A percentile compares a stretch with the other conserved stretches of the same genome.
These are phyloP conservation scores for Nephrocerus scutellatus DNA, from an alignment of 2,888 invertebrate species.

Conservation along the genomic window DNA sequence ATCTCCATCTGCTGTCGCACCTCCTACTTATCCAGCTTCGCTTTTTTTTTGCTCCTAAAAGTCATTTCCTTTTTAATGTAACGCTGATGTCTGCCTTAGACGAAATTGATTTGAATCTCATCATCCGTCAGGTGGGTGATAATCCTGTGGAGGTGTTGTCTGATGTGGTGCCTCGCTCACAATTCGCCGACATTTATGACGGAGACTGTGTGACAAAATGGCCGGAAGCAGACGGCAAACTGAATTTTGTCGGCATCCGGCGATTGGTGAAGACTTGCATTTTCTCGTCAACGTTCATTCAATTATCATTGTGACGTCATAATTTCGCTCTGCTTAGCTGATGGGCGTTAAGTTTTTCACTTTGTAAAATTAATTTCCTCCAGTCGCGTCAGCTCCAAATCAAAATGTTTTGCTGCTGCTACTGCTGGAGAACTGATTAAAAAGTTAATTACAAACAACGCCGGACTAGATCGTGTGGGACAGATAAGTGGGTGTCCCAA, in stretches of 20 bases:
- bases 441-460: constrained; percentile 9
- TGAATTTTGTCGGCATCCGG: no score
- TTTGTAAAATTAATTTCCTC: constrained; percentile 8
- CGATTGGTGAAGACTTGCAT: constrained; percentile 11
- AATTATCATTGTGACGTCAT: constrained; percentile 12
- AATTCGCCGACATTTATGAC: constrained; percentile 2
- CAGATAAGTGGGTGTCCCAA: no score
- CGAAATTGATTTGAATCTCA: constrained; percentile 10
- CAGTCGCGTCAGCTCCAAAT: no score
- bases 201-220: constrained; percentile 11
- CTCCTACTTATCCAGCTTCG: no score
- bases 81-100: constrained; percentile 5
- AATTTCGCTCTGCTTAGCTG: constrained; percentile 5
- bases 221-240: constrained; percentile 12
- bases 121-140: no score
- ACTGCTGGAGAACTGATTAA: constrained; percentile 2
- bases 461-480: no score
- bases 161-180: no score
- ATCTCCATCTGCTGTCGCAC: no score
- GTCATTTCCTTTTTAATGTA: constrained; percentile 12
- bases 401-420: no score
- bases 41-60: constrained; percentile 7
- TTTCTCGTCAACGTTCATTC: constrained; percentile 11
- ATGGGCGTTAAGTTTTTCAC: constrained; percentile 5
- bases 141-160: no score